Evolutionary conservation across 2,888 invertebrate species (phyloP).

Genomic region (Polylopha cassiicola): DNA sequence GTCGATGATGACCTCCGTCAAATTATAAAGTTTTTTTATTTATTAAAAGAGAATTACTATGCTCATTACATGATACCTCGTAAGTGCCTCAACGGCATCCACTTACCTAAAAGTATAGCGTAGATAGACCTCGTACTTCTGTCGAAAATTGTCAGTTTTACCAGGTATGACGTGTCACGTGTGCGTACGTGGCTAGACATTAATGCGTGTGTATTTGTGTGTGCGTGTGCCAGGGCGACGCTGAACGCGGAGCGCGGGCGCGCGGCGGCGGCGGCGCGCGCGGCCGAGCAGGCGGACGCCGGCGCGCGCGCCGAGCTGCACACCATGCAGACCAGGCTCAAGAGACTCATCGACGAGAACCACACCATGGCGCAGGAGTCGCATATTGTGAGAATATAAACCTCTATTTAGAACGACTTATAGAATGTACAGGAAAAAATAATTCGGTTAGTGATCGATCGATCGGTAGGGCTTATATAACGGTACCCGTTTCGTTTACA

Average conservation of each 20-base stretch:
- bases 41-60: too few relatives aligned
- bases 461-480: slow-evolving; percentile 1
- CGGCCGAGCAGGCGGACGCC: slow-evolving; percentile 75
- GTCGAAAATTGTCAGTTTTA: too few relatives aligned
- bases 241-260: slow-evolving; percentile 82
- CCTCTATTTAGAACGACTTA: background rate
- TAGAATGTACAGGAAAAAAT: background rate
- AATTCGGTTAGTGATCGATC: background rate
- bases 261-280: slow-evolving; percentile 67
- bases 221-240: slow-evolving; percentile 74
- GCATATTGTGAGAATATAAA: slow-evolving; percentile 58
- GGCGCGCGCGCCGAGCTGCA: slow-evolving; percentile 78
- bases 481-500: slow-evolving; percentile 32
- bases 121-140: too few relatives aligned
- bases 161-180: too few relatives aligned
- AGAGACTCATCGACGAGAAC: slow-evolving; percentile 80
- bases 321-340: slow-evolving; percentile 78
- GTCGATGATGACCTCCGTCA: too few relatives aligned
- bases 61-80: too few relatives aligned
- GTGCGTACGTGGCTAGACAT: too few relatives aligned
- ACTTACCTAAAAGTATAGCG: too few relatives aligned
- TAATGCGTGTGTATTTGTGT: background rate
- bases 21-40: too few relatives aligned
- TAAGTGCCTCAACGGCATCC: too few relatives aligned
- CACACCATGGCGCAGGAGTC: slow-evolving; percentile 79